phyloP scores from a whole-genome alignment of 1,140 invertebrate species.

The Triops longicaudatus region DNA sequence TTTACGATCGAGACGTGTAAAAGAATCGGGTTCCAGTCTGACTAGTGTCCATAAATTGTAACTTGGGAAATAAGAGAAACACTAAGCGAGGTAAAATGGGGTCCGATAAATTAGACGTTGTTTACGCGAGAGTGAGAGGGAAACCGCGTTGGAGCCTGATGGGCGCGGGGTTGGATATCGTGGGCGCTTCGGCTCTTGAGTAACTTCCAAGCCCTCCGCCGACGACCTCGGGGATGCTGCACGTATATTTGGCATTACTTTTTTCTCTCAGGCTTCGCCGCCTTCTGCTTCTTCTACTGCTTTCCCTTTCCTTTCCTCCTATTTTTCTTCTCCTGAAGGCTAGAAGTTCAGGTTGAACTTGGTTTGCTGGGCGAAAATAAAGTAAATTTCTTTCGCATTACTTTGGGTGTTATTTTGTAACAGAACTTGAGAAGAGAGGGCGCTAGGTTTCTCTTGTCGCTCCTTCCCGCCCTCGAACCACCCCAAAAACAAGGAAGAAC shows the following conservation, averaged over 20 bases:
- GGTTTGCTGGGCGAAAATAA: neutral
- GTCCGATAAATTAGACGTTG: slow-evolving; percentile 7
- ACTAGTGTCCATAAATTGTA: slow-evolving; percentile 15
- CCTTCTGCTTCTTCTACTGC: neutral
- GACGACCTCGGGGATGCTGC: neutral
- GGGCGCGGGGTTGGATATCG: neutral
- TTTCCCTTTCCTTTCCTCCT: neutral
- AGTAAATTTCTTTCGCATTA: slow-evolving; percentile 7
- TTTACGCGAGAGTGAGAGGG: slow-evolving; percentile 10
- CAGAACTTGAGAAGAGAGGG: neutral
- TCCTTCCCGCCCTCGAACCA: too few species aligned
- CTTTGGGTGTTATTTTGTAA: neutral
- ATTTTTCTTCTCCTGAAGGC: neutral
- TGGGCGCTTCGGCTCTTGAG: neutral
- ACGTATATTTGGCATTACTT: neutral
- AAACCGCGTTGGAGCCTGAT: slow-evolving; percentile 10
- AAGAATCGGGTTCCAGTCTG: neutral
- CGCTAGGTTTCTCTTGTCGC: neutral
- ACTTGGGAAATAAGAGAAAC: slow-evolving; percentile 15
- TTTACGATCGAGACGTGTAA: neutral
- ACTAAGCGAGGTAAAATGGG: slow-evolving; percentile 11
- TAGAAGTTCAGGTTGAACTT: neutral
- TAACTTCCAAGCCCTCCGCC: neutral
- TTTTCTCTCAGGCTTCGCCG: neutral
- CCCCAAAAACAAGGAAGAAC: neutral